Conservation (phyloP, 1,140 invertebrate genomes). For the Drosophila tsacasi region DNA sequence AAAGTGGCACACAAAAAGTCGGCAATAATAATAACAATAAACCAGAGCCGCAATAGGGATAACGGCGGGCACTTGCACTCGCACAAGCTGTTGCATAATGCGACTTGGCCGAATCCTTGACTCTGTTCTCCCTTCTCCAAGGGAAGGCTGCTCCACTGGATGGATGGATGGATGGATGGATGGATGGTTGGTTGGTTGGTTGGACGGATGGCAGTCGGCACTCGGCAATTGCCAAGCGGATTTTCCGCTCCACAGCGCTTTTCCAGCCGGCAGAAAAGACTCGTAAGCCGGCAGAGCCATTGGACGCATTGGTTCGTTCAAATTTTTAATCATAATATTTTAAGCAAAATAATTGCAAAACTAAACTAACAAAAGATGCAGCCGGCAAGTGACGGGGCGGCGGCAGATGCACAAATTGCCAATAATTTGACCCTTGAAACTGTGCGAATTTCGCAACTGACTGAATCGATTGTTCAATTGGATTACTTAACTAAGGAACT, state of each 20-base stretch:
- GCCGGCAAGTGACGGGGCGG: constrained; percentile 18
- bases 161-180: constrained; percentile 5
- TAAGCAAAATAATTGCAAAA: constrained; percentile 59
- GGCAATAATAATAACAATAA: constrained; percentile 57
- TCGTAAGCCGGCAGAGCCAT: constrained; percentile 1
- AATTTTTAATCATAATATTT: constrained; percentile 62
- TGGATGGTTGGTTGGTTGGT: not conserved
- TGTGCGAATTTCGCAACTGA: constrained; percentile 37
- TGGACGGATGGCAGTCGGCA: constrained; percentile 7
- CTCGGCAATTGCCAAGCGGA: constrained; percentile 60
- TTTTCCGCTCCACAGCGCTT: constrained; percentile 51
- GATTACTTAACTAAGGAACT: constrained; percentile 18
- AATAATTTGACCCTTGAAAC: constrained; percentile 35
- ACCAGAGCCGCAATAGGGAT: constrained; percentile 24
- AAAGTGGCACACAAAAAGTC: constrained; percentile 39
- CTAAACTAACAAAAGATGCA: constrained; percentile 43
- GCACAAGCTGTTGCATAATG: constrained; percentile 62
- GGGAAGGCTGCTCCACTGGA: not conserved
- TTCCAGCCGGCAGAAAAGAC: constrained; percentile 28
- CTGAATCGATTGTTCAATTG: constrained; percentile 49
- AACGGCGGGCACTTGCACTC: constrained; percentile 8
- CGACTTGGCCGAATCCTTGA: constrained; percentile 22
- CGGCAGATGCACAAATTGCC: constrained; percentile 34
- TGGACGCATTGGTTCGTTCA: constrained; percentile 33
- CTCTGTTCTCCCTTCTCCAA: no score